Base-by-base conservation (phyloP, 2,113 vertebrate species). In the Hippolais icterina region DNA sequence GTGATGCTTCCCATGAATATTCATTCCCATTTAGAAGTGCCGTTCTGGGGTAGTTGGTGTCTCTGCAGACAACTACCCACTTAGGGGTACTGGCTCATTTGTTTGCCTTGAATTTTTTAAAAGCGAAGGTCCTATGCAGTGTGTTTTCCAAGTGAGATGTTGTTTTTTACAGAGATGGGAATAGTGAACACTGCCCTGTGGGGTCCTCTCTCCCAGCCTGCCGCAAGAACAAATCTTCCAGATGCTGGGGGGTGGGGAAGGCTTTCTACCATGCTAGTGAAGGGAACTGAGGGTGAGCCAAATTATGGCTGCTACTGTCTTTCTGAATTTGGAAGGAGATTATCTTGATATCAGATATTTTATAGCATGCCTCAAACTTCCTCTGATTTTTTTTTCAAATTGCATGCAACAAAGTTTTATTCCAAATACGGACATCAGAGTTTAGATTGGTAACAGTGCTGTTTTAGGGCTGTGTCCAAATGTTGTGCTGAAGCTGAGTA, bases 221-320 rank as follows among this genome's bases (percentile, higher is more conserved):
- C 66, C 0, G 0, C 28, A 78, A 44, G 17, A 74, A 11, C 0
- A 1, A 69, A 37, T 35, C 22, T 42, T 60, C 28, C 17, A n/a
- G 33, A 35, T 60, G 33, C 53, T 57, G 47, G 1, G 1, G 7
- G 5, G 7, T 42, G n/a, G 10, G 29, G 22, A 57, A 71, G 59
- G 31, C 19, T 76, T 92, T 90, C 33, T 18, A 57, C 47, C 3
- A 0, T 16, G 15, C 25, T 52, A 18, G 12, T 3, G 0, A 47
- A 44, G 14, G 19, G 35, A 80, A 49, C 24, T 25, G 78, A 61
- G 21, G 6, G 15, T 1, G 0, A 81, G 24, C 4, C 37, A 46
- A 59, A 64, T 60, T 60, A 27, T 17, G 29, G 29, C 65, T 78
- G 33, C 20, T 82, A 19, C 22, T 42, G 5, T 41, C 59, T 35